Conservation (phyloP, 2,797 vertebrate species). For the Paratrypauchen microcephalus region DNA sequence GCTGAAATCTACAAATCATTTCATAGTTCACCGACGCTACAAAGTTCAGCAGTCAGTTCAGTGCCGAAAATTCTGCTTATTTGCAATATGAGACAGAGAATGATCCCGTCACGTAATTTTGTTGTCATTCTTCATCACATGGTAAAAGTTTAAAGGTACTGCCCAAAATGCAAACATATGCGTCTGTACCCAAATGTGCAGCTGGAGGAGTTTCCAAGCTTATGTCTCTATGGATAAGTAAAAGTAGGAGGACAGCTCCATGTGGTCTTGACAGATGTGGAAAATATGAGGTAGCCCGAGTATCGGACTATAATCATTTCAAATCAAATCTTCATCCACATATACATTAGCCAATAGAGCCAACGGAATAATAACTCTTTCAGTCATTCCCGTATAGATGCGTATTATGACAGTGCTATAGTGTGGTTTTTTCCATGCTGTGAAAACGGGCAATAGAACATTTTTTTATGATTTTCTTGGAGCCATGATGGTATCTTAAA, state of each 20-base stretch:
- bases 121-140: conserved; percentile 18
- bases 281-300: conserved; percentile 24
- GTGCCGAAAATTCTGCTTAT: conserved; percentile 2
- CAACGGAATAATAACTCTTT: conserved; percentile 6
- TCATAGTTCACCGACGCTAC: background rate
- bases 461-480: too few relatives aligned
- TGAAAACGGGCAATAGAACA: background rate
- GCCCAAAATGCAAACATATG: conserved; percentile 53
- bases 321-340: conserved; percentile 8
- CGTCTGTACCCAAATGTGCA: conserved; percentile 5
- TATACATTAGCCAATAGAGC: conserved; percentile 2
- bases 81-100: conserved; percentile 1
- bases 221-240: conserved; percentile 17
- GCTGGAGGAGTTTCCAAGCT: conserved; percentile 18
- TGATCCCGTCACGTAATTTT: conserved; percentile 1
- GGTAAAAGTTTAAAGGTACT: conserved; percentile 16
- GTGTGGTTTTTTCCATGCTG: conserved; percentile 1
- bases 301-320: conserved; percentile 8
- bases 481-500: too few relatives aligned
- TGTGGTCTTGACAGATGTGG: conserved; percentile 11
- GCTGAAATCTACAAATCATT: background rate
- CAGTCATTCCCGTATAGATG: background rate
- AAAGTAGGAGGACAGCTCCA: conserved; percentile 17
- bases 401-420: conserved; percentile 1
- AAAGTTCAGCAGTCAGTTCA: background rate